Percentiles rank a stretch among this genome's conserved stretches.
Evolutionary conservation across 1,140 invertebrate genomes (phyloP).

Genomic region (Cydia fagiglandana): DNA sequence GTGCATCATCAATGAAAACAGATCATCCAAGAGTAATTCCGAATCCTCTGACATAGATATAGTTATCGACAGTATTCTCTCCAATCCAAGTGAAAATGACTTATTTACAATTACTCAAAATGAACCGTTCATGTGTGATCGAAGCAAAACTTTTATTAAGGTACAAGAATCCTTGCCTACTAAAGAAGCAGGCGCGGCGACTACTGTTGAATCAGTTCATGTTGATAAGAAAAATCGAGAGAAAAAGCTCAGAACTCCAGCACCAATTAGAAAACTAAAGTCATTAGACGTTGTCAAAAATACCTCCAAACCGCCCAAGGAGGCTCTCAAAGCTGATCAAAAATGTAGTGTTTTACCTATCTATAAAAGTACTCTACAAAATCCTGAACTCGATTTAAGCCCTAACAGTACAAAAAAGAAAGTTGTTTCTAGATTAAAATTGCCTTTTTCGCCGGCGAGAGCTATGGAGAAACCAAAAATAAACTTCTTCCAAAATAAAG

Average conservation of each 20-base stretch:
- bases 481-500: conserved; percentile 70
- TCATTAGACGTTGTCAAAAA: conserved; percentile 58
- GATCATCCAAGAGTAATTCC: conserved; percentile 71
- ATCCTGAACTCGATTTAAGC: conserved; percentile 51
- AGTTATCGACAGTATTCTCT: conserved; percentile 65
- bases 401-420: conserved; percentile 59
- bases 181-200: conserved; percentile 42
- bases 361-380: conserved; percentile 63
- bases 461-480: conserved; percentile 73
- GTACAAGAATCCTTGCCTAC: conserved; percentile 39
- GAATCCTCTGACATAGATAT: conserved; percentile 72
- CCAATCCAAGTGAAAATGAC: conserved; percentile 51
- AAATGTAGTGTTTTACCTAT: conserved; percentile 67
- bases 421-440: conserved; percentile 64
- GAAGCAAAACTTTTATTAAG: conserved; percentile 65
- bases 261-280: conserved; percentile 64
- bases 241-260: conserved; percentile 58
- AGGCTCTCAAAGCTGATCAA: conserved; percentile 49
- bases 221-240: conserved; percentile 56
- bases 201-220: conserved; percentile 33
- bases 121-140: conserved; percentile 48
- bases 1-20: conserved; percentile 70
- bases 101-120: conserved; percentile 44
- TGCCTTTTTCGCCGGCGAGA: conserved; percentile 71
- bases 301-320: conserved; percentile 51